A percentile compares a stretch with the other conserved stretches of the same genome.
These are phyloP conservation scores for Kryptopterus vitreolus DNA, from an alignment of 2,797 vertebrate genomes.

Conservation along the genomic window DNA sequence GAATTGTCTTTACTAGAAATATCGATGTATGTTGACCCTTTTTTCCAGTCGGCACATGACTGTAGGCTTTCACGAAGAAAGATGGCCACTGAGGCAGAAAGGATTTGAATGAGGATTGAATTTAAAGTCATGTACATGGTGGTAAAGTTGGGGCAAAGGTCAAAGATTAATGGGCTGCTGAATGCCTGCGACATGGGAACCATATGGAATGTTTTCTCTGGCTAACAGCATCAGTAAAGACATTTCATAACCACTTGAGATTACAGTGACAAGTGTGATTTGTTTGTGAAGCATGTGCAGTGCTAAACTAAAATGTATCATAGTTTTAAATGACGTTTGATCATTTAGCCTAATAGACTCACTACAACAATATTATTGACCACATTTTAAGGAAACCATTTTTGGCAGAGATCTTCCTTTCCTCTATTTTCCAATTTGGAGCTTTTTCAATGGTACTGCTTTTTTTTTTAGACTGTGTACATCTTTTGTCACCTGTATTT, in stretches of 20 bases:
- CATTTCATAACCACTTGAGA: background rate
- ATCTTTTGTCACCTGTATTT: constrained; percentile 3
- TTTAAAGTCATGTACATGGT: background rate
- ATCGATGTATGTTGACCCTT: background rate
- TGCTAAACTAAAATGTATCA: background rate
- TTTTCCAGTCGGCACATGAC: background rate
- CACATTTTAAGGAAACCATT: background rate
- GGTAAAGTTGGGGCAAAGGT: background rate
- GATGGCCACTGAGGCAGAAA: background rate
- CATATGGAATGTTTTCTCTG: background rate
- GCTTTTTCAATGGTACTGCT: background rate
- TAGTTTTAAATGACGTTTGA: background rate
- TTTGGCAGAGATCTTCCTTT: background rate
- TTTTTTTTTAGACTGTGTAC: background rate
- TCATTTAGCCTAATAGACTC: background rate
- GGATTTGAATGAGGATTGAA: constrained; percentile 6
- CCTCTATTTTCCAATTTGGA: background rate
- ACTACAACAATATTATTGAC: background rate
- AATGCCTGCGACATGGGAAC: background rate
- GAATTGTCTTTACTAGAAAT: background rate
- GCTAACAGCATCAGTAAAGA: background rate
- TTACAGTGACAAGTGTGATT: background rate
- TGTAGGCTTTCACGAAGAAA: constrained; percentile 10
- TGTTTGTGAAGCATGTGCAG: background rate
- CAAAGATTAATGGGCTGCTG: background rate